Base-by-base conservation (phyloP, 2,797 vertebrate species). In the Hippocampus kuda region DNA sequence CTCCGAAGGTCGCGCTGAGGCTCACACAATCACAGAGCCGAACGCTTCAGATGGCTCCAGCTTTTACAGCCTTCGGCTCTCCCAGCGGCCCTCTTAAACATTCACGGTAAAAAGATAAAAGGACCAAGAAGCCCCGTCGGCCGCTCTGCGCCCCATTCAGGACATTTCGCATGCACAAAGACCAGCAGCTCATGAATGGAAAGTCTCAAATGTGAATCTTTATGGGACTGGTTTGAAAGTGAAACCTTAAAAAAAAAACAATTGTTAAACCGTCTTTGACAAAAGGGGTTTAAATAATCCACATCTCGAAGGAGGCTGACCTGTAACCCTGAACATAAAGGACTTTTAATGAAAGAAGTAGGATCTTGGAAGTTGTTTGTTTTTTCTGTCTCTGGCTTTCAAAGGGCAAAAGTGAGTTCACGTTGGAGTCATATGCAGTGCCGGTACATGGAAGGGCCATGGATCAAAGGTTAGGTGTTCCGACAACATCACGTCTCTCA, bases 81-180 rank as follows among this genome's bases (percentile, higher is more conserved):
- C 86, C 86, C 86, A 72, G 79, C 68, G 79, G 88, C 12, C 81
- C 84, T 81, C 82, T 89, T 83, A 88, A 89, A 87, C 83, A 78
- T 82, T 87, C 85, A 78, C 77, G 76, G 82, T 77, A 69, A 83
- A 86, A 89, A 89, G 87, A 89, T 89, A 84, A 89, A 89, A 89
- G 86, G 82, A 78, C 72, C 24, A 30, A 82, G 81, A 85, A 85
- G 85, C 81, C 82, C 76, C 74, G 79, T 81, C 85, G 73, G 80
- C 79, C 80, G 73, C 77, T 71, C 65, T 16, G 79, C 64, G 66
- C 66, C 78, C 68, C 66, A 38, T 72, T 77, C 70, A 49, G 69
- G 73, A 72, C 77, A 73, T 80, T 48, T 85, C 73, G 74, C 79
- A 85, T 34, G 68, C 74, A 8, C 77, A 74, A 74, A n/a, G 13